Base-by-base conservation (phyloP, 2,113 vertebrate genomes). In the Nothocercus julius region DNA sequence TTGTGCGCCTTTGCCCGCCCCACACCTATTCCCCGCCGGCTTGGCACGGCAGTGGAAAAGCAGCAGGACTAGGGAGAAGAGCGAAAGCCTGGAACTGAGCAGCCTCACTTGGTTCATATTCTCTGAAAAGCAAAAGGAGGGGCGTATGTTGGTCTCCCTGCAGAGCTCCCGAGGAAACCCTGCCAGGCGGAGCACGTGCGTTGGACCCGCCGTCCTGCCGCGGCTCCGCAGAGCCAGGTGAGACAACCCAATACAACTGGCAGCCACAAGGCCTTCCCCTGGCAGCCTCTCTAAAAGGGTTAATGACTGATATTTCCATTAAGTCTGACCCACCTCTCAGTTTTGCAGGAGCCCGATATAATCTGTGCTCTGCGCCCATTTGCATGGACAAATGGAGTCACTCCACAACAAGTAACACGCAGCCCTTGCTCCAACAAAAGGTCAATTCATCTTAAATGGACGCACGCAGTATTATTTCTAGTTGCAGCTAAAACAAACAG, bases 291-390 rank as follows among this genome's bases (percentile, higher is more conserved):
- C 85, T 62, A 89, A 97, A 98, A 98, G 98, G 97, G 97, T 98
- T 98, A 98, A 98, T 87, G 91, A 89, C 96, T 95, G 95, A 95
- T 97, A 86, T 89, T 97, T 97, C 97, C 97, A 97, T 97, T 97
- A 97, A 96, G 95, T 89, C 92, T 96, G 93, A 97, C 97, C 97
- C 87, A 79, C 93, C 97, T 97, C 97, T 95, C 96, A 92, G 96
- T 95, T 97, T 90, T 74, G 85, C 94, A 63, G 87, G 47, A 91
- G 94, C 91, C 91, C 69, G 86, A 95, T 61, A 86, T 70, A 90
- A 97, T 86, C 94, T 94, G 78, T 70, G 94, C 77, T 97, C 92
- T 94, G 96, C 91, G 85, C 86, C 93, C 95, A 95, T 96, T 95
- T 97, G 89, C 95, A 82, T 66, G 96, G 97, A 89, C 95, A 96